Evolutionary conservation across 2,797 vertebrate species (phyloP), one percentile per base, ranked within the genome.

Genomic region (Rallus crepitans): DNA sequence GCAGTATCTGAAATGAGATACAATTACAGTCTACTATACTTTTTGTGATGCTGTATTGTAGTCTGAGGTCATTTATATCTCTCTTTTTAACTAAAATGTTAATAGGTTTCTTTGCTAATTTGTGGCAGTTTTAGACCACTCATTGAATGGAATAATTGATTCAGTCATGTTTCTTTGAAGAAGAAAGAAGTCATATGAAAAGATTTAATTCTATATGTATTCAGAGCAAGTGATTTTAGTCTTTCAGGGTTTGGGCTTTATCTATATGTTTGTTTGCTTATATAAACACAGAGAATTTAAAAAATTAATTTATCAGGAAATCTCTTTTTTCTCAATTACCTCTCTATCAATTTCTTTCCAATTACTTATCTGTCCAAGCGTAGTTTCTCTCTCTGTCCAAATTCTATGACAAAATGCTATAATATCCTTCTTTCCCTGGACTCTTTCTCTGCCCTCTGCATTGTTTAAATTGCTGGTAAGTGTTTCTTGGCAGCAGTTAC

Each of bases 391-490:
- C 55, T 91, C 23, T 85, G n/a, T 45, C 35, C 30, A 91, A 40
- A 56, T 87, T 87, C 64, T 65, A 7, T 80, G 73, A 78, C 42
- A 89, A 91, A 96, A 68, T 75, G 45, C 4, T 31, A 16, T 33
- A 52, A 78, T n/a, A 19, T 40, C 28, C 6, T 93, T 89, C 5
- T 90, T 68, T 90, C 11, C 19, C n/a, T 42, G 25, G 37, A 20
- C 14, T 88, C 2, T 77, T 69, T 93, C 28, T 89, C n/a, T 90
- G 27, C 33, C 31, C 8, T 23, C 24, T 81, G 61, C 91, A 89
- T 70, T 87, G 35, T 90, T 94, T 76, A 86, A 96, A 50, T 75
- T 93, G 57, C 14, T 85, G 63, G 72, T 84, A 90, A 82, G 11
- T 5, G 0, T 84, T 55, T 90, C 64, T 59, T 96, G 86, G 82